These are phyloP conservation scores for Synanthedon vespiformis DNA, from an alignment of 2,888 invertebrate genomes.

Conservation along the genomic window DNA sequence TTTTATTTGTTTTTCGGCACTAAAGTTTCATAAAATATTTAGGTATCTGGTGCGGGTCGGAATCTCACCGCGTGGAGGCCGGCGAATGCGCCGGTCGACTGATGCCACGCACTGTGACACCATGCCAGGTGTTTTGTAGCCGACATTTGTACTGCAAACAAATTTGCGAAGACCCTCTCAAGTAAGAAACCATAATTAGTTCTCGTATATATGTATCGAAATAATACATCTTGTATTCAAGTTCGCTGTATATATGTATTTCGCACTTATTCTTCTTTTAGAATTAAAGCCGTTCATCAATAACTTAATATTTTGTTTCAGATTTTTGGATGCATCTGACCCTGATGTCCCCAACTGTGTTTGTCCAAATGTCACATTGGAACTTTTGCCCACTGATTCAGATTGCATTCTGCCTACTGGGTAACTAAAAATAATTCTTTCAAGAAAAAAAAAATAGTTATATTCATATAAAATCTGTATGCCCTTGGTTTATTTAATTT, in stretches of 20 bases:
- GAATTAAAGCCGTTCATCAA: too few relatives aligned
- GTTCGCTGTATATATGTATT: too few relatives aligned
- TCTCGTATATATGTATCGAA: too few relatives aligned
- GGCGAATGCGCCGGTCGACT: slow-evolving; percentile 52
- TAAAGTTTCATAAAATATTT: background rate
- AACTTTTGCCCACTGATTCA: slow-evolving; percentile 50
- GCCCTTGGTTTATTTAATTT: too few relatives aligned
- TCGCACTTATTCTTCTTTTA: too few relatives aligned
- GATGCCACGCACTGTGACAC: slow-evolving; percentile 43
- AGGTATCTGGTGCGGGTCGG: slow-evolving; percentile 60
- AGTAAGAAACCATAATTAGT: slow-evolving; percentile 20
- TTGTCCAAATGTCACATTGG: slow-evolving; percentile 50
- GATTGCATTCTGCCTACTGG: slow-evolving; percentile 55
- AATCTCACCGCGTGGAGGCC: slow-evolving; percentile 49
- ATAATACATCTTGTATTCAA: too few relatives aligned
- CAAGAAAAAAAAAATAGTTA: background rate
- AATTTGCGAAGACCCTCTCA: slow-evolving; percentile 46
- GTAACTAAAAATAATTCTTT: slow-evolving; percentile 19
- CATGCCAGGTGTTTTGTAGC: slow-evolving; percentile 43
- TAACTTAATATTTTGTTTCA: slow-evolving; percentile 9
- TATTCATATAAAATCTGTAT: background rate
- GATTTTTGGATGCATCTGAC: slow-evolving; percentile 49
- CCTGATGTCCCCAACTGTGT: slow-evolving; percentile 51
- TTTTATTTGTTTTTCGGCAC: background rate
- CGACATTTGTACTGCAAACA: slow-evolving; percentile 25